A percentile compares a stretch with the other conserved stretches of the same genome.
These are phyloP conservation scores for Conopomorpha cramerella DNA, from an alignment of 1,140 invertebrate genomes.

Conservation along the genomic window DNA sequence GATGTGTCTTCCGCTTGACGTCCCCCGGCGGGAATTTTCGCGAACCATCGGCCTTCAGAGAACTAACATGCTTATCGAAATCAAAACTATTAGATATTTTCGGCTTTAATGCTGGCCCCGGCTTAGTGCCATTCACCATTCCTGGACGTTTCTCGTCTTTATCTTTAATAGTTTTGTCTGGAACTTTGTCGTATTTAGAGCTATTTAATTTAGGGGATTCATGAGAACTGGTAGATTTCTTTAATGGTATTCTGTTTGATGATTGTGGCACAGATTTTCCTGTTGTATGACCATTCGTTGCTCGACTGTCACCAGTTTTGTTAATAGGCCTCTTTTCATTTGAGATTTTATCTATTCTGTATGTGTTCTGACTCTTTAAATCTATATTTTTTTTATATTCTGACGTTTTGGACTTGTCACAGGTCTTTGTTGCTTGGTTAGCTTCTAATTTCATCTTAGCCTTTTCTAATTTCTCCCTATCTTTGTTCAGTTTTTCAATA, in stretches of 20 bases:
- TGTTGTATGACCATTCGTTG: no score
- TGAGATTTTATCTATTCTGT: constrained; percentile 47
- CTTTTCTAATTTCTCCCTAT: constrained; percentile 41
- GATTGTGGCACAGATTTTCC: no score
- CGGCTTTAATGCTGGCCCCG: constrained; percentile 27
- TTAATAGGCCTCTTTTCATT: constrained; percentile 18
- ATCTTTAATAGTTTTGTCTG: no score
- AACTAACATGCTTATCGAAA: constrained; percentile 45
- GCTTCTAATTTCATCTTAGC: constrained; percentile 31
- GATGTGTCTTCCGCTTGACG: constrained; percentile 29
- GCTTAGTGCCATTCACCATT: constrained; percentile 21
- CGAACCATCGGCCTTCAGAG: constrained; percentile 18
- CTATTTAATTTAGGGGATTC: constrained; percentile 22
- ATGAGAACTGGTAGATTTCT: constrained; percentile 13
- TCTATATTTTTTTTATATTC: constrained; percentile 41
- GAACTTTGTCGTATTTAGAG: no score
- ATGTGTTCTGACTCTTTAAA: constrained; percentile 46
- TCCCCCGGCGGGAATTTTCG: constrained; percentile 61
- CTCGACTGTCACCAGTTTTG: no score
- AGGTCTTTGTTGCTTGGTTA: constrained; percentile 15
- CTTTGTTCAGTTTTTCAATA: constrained; percentile 32
- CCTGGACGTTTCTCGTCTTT: no score
- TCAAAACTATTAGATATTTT: constrained; percentile 31
- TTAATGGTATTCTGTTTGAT: no score
- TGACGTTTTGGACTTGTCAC: constrained; percentile 23